A percentile compares a stretch with the other conserved stretches of the same genome.
Evolutionary conservation across 2,113 vertebrate species (phyloP).

Genomic region (Sciurus niger): DNA sequence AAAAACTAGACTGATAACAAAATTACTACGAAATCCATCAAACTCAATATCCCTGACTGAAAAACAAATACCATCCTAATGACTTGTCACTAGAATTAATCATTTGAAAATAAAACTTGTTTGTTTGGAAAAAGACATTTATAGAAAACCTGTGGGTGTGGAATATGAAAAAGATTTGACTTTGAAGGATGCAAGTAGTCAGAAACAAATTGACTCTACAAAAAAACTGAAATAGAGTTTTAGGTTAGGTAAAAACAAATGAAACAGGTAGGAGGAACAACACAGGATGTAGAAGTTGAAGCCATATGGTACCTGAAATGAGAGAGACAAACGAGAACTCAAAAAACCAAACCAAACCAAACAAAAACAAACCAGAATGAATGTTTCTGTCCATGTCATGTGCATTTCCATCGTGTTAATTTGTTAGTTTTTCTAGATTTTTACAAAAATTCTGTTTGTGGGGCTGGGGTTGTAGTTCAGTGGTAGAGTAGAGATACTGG

Average conservation of each 20-base stretch:
- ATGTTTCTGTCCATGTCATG: not conserved
- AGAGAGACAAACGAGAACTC: not conserved
- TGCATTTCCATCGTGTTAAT: not conserved
- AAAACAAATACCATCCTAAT: not conserved
- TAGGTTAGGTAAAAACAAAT: not conserved
- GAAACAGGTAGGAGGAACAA: not conserved
- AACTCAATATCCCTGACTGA: not conserved
- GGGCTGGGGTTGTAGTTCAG: no score
- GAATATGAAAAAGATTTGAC: not conserved
- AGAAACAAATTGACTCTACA: slow-evolving; percentile 4
- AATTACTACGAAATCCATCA: not conserved
- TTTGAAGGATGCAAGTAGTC: not conserved
- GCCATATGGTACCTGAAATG: not conserved
- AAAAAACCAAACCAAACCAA: not conserved
- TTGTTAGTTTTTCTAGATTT: not conserved
- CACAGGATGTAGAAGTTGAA: not conserved
- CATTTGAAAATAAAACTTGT: not conserved
- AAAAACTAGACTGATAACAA: slow-evolving; percentile 1
- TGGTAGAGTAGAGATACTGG: no score
- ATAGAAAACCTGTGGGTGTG: not conserved
- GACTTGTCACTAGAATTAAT: slow-evolving; percentile 1
- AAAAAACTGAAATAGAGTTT: slow-evolving; percentile 19
- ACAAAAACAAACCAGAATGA: not conserved
- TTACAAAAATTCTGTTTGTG: not conserved
- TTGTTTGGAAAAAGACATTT: not conserved